Evolutionary conservation across 2,113 vertebrate species (phyloP), one percentile per base, ranked within the genome.

Genomic region (Plestiodon gilberti): DNA sequence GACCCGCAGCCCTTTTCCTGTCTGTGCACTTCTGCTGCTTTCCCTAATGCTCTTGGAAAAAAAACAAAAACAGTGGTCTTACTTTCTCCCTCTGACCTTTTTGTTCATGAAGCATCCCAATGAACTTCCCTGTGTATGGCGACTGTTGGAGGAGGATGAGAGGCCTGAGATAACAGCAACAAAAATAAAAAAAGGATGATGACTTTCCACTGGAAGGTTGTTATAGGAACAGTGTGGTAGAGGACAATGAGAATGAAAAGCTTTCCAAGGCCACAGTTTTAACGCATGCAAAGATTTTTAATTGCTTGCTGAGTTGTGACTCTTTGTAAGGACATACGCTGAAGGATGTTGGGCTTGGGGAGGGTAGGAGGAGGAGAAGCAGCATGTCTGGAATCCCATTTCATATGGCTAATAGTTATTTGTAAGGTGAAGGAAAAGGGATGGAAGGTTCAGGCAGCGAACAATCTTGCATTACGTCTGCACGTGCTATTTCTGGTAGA

Each of bases 381-480:
- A 40, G 73, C 33, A 40, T 62, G n/a, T 86, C 84, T 90, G 75
- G 78, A 83, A 14, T 74, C 61, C 1, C 9, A 17, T 33, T 78
- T 18, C 25, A 3, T 75, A 35, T 65, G 0, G 0, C 83, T 83
- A 30, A 10, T 65, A 81, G 59, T 22, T 33, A 85, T 78, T 48
- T 48, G 78, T 57, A 25, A 74, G 38, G 43, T 38, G 57, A 23
- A 20, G 84, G 85, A 84, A 88, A 2, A 40, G 59, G 59, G 20
- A 11, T 23, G 10, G 14, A 73, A 82, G 48, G 18, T 14, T 89
- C 18, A 76, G 0, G n/a, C 33, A 43, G 0, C 11, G 2, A 0
- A 2, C 82, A 86, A 48, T 69, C 18, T 79, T 61, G 20, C 0
- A 38, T 0, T 1, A 0, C 78, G 74, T 2, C 10, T 0, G 78